Evolutionary conservation across 1,140 invertebrate genomes (phyloP), one percentile per base, ranked within the genome.

Genomic region (Anagrus nilaparvatae): DNA sequence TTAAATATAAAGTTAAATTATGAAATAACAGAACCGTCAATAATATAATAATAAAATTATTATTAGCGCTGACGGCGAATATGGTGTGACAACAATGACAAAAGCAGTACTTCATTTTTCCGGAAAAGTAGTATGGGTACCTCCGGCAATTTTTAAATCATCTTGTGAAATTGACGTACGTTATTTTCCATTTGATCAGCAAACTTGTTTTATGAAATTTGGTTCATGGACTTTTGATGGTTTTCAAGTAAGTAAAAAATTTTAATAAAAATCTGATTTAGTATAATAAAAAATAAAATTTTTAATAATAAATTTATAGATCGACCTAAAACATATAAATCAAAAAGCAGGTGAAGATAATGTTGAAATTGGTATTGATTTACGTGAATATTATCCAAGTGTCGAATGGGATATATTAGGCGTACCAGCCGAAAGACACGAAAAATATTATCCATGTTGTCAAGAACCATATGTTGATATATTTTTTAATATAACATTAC

Each of bases 191-290:
- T 97, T 96, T 60, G 94, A 97, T 70, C 85, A 96, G 55, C 95
- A 98, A 63, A 89, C 85, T 0, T 95, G 90, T 65, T 89, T 91
- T 64, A 86, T 95, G 81, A 94, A 93, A 51, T 95, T 95, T 57
- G 95, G 94, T 4, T 96, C 91, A 0, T 99, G 95, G 96, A 95
- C 91, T 3, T 98, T 97, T 62, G 93, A 97, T 58, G 92, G 92
- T 31, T 84, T 87, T 65, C 85, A 92, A 77, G 84, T 93, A 69
- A 55, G 45, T 51, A n/a, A n/a, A 14, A 31, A 16, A 31, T n/a
- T 19, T 16, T 17, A 16, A 21, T 34, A 10, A 18, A 24, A 27
- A 24, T 32, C 12, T 9, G 24, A 39, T 19, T 10, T 7, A 19
- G 8, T 18, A 34, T 20, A 8, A 19, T 8, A 37, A 37, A 33